These are phyloP conservation scores for Odontophorus gujanensis DNA, from an alignment of 2,113 vertebrate genomes.

Conservation along the genomic window DNA sequence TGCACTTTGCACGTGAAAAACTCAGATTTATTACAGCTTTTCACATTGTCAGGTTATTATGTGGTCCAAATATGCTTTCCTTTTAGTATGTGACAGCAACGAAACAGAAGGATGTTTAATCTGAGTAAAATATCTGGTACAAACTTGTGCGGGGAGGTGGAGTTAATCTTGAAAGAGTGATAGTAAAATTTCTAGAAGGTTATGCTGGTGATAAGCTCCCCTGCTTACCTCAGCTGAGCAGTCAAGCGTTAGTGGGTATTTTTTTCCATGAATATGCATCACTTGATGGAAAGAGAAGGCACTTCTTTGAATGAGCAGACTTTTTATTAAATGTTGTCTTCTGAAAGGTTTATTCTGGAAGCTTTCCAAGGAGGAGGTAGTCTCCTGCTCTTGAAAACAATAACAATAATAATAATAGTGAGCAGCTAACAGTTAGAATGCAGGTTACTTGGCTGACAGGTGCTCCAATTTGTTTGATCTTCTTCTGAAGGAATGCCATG, in stretches of 20 bases:
- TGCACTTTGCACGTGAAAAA: not conserved
- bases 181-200: not conserved
- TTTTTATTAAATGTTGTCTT: not conserved
- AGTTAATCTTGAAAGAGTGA: not conserved
- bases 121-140: not conserved
- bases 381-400: not conserved
- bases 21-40: not conserved
- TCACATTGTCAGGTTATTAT: not conserved
- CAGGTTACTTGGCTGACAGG: not conserved
- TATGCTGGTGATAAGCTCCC: not conserved
- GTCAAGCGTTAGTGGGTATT: not conserved
- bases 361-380: not conserved
- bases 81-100: not conserved
- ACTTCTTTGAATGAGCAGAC: not conserved
- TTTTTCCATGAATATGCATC: not conserved
- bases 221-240: not conserved
- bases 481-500: not conserved
- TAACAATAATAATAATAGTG: too few relatives aligned
- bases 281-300: not conserved
- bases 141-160: not conserved
- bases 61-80: not conserved
- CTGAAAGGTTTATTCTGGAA: not conserved
- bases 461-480: not conserved
- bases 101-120: not conserved
- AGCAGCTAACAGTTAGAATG: not conserved